These are phyloP conservation scores for Drosophila obscura DNA, from an alignment of 1,140 invertebrate genomes.

Conservation along the genomic window DNA sequence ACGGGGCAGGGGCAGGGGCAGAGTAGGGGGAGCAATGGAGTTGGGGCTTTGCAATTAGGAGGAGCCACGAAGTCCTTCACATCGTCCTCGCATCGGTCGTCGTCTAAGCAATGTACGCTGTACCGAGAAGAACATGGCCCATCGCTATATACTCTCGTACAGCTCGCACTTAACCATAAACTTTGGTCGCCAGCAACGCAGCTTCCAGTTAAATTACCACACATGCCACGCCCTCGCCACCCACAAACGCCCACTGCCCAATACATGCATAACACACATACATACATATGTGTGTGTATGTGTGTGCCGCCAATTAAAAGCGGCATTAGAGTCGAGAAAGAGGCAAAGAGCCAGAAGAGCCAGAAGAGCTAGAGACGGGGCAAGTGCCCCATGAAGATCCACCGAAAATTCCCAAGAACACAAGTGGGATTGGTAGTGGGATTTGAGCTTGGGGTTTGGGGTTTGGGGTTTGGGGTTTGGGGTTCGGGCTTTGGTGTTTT, in stretches of 20 bases:
- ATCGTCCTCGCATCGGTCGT: constrained; percentile 45
- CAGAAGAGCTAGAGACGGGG: constrained; percentile 8
- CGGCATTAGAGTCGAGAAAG: constrained; percentile 61
- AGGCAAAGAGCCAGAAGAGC: not conserved
- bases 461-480: not conserved
- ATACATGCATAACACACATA: not conserved
- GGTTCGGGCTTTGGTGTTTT: not conserved
- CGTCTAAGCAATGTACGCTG: constrained; percentile 40
- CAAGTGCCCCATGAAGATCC: constrained; percentile 56
- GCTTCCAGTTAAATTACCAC: constrained; percentile 81
- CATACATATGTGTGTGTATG: constrained; percentile 30
- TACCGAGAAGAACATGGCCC: constrained; percentile 13
- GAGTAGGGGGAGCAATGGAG: constrained; percentile 37
- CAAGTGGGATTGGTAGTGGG: not conserved
- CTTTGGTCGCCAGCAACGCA: constrained; percentile 69
- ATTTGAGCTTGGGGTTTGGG: not conserved
- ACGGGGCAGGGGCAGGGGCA: not conserved
- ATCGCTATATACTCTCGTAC: constrained; percentile 53
- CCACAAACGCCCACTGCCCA: constrained; percentile 19
- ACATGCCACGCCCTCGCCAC: constrained; percentile 40
- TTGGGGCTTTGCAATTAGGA: constrained; percentile 79
- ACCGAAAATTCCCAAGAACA: constrained; percentile 57
- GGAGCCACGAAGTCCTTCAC: constrained; percentile 68
- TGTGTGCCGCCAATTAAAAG: constrained; percentile 77
- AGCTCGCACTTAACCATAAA: constrained; percentile 74